Evolutionary conservation across 2,888 invertebrate species (phyloP), one percentile per base, ranked within the genome.

Genomic region (Leptura quadrifasciata): DNA sequence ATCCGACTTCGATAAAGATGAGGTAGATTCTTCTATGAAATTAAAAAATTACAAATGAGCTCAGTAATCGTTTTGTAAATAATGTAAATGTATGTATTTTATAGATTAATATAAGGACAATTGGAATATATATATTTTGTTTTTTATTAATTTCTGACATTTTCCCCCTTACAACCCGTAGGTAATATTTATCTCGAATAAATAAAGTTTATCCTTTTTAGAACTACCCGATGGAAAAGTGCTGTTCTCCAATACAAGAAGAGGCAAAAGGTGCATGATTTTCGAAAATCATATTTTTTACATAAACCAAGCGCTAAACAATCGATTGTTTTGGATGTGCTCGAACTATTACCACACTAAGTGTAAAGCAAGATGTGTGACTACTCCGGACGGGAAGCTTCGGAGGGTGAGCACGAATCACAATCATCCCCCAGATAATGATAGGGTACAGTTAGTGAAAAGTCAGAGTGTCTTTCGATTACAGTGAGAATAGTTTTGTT

Each of bases 311-410:
- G 74, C 80, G 17, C 75, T 76, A 70, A 78, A 78, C 27, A 80
- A 79, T 18, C 80, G 81, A 18, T 82, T 82, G 20, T 87, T 87
- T 79, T 87, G 87, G 87, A 83, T 85, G 15, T 87, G 87, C 67
- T 77, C 82, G 0, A 78, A 82, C 60, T 86, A 86, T 72, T 82
- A 84, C 55, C 85, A 83, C 68, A 84, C 84, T 18, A 85, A 84
- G 75, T 87, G 87, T 67, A 84, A 84, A 76, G 82, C 82, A 17
- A 79, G 85, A 15, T 83, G 85, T 72, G 83, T 84, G 10, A 82
- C 86, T 0, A 78, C 76, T 10, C 35, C 55, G n/a, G 80, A 81
- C 24, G 86, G 85, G 6, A 75, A 65, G 17, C 61, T 85, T 18
- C 72, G 78, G 20, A 79, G 74, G 65, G 67, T 67, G 12, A 76